phyloP scores from a whole-genome alignment of 2,113 vertebrate species.

The Globicephala melas region DNA sequence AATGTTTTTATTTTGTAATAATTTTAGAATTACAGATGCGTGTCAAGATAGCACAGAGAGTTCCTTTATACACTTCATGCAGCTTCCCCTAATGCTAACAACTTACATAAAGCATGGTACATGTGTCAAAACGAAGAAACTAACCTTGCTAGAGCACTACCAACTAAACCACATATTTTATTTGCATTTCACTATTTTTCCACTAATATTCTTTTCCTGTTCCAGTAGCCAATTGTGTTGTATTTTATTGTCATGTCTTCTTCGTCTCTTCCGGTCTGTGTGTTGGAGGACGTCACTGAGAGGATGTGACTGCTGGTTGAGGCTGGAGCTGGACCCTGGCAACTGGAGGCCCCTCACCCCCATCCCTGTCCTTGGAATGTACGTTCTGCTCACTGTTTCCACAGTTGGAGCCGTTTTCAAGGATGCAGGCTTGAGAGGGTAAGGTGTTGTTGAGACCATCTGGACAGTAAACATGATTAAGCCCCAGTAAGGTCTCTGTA shows the following conservation, averaged over 20 bases:
- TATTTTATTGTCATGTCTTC: background rate
- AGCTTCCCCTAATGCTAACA: too few species aligned
- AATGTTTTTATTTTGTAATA: background rate
- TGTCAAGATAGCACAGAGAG: background rate
- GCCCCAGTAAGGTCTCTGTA: too few species aligned
- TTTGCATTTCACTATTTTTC: background rate
- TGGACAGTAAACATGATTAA: background rate
- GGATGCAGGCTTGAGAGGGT: background rate
- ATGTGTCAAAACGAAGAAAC: too few species aligned
- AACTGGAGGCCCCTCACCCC: background rate
- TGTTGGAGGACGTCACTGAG: background rate
- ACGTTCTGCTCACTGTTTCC: background rate
- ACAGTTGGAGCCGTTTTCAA: background rate
- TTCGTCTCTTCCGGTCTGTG: background rate
- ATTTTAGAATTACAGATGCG: background rate
- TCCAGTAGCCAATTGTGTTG: too few species aligned
- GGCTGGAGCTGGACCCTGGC: background rate
- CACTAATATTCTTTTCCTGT: background rate
- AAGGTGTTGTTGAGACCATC: background rate
- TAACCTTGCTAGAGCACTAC: too few species aligned
- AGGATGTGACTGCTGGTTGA: background rate
- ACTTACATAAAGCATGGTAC: too few species aligned
- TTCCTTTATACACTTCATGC: too few species aligned
- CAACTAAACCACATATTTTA: too few species aligned
- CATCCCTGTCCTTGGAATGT: background rate